These are phyloP conservation scores for Lophotis ruficrista DNA, from an alignment of 2,113 vertebrate genomes.

Conservation along the genomic window DNA sequence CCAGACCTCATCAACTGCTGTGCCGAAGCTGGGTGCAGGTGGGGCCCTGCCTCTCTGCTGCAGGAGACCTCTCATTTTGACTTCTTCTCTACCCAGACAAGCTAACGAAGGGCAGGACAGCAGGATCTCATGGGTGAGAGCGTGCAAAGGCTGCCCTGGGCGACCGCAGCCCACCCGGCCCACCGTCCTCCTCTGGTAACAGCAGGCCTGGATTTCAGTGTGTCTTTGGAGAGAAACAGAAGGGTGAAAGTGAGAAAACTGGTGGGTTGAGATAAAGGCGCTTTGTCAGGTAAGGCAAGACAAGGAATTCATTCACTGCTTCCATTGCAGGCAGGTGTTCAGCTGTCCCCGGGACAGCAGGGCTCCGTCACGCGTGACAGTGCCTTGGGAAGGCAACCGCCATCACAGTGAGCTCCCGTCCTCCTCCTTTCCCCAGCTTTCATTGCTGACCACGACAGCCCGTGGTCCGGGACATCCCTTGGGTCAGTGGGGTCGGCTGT, in stretches of 20 bases:
- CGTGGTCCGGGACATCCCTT: too few relatives aligned
- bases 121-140: background rate
- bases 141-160: background rate
- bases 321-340: background rate
- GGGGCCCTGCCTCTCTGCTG: background rate
- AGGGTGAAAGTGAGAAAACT: background rate
- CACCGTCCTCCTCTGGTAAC: too few relatives aligned
- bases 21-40: fast-evolving
- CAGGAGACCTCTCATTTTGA: background rate
- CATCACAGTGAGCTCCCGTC: background rate
- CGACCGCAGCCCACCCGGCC: background rate
- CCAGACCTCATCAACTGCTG: fast-evolving
- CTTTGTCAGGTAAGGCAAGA: background rate
- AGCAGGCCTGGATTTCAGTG: fast-evolving
- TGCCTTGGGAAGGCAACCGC: background rate
- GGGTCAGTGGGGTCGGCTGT: too few relatives aligned
- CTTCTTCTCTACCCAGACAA: background rate
- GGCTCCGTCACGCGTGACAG: fast-evolving
- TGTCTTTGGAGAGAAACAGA: background rate
- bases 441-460: too few relatives aligned
- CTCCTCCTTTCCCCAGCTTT: too few relatives aligned
- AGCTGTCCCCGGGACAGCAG: background rate
- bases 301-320: background rate
- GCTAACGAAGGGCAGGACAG: background rate
- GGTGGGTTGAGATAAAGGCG: background rate